Evolutionary conservation across 2,113 vertebrate species (phyloP), one percentile per base, ranked within the genome.

Genomic region (Vombatus ursinus): DNA sequence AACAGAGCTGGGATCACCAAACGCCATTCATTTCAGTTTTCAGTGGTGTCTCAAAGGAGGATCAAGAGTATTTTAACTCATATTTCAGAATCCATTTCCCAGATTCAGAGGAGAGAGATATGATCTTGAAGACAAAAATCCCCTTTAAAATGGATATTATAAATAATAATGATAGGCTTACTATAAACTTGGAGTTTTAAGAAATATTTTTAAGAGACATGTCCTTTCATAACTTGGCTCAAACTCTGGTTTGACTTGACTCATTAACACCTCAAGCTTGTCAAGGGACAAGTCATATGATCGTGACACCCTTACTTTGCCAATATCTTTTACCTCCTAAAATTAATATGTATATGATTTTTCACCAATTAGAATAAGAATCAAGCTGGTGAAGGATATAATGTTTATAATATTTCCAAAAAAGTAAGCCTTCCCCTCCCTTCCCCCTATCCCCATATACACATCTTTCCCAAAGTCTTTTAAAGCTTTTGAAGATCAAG

Each of bases 21-120:
- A 98, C 94, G 96, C 96, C 95, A 96, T 97, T 97, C 97, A 97
- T 98, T 98, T 97, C 97, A 90, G 89, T 98, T 98, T 98, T 92
- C 94, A 98, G 96, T 47, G 61, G 96, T 98, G 95, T 95, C 90
- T 98, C 89, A 2, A n/a, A 61, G 91, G 14, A 84, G 97, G 96
- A 97, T 96, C 97, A 98, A 97, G 97, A 92, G 90, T 93, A 93
- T 97, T 98, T 97, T 97, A 97, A 97, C 94, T 94, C 94, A 95
- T 94, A 91, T 94, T 96, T 96, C 90, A 95, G 95, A 52, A 95
- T 93, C 90, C 92, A 44, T 95, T 97, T 95, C 95, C 95, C 94
- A 95, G 95, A 96, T 93, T 92, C 94, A 49, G 53, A 94, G 84
- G 90, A 54, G 48, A 96, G 89, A 96, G 92, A 97, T 95, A 96